These are phyloP conservation scores for Zaprionus davidi DNA, from an alignment of 1,140 invertebrate genomes.

Conservation along the genomic window DNA sequence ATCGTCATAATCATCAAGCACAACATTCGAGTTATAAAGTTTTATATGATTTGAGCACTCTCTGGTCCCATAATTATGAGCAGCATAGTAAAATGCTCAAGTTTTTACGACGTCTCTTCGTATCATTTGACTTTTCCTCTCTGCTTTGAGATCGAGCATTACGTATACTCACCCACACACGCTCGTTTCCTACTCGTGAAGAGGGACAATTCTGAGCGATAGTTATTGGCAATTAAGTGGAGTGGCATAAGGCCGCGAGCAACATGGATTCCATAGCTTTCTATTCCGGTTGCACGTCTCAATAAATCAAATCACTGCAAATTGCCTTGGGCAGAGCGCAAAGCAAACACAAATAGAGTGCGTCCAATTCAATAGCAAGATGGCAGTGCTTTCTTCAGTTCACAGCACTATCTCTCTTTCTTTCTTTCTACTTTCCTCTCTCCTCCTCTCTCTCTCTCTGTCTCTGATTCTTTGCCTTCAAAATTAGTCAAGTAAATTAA, in stretches of 20 bases:
- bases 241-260: constrained; percentile 61
- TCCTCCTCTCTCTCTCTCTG: neutral
- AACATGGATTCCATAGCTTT: constrained; percentile 8
- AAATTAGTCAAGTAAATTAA: neutral
- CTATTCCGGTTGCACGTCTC: constrained; percentile 51
- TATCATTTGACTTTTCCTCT: constrained; percentile 16
- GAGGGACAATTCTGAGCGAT: constrained; percentile 42
- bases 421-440: neutral
- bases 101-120: constrained; percentile 47
- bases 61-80: constrained; percentile 60
- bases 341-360: constrained; percentile 8
- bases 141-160: neutral
- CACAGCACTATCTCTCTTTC: neutral
- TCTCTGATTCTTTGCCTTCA: neutral
- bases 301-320: constrained; percentile 54
- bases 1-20: constrained; percentile 61
- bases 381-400: neutral
- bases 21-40: constrained; percentile 73
- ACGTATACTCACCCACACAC: neutral
- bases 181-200: constrained; percentile 23
- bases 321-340: constrained; percentile 29
- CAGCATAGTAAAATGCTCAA: constrained; percentile 55
- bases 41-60: constrained; percentile 68
- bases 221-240: constrained; percentile 78
- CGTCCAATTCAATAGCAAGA: neutral